Evolutionary conservation across 1,140 invertebrate species (phyloP), one percentile per base, ranked within the genome.

Genomic region (Sweltsa coloradensis): DNA sequence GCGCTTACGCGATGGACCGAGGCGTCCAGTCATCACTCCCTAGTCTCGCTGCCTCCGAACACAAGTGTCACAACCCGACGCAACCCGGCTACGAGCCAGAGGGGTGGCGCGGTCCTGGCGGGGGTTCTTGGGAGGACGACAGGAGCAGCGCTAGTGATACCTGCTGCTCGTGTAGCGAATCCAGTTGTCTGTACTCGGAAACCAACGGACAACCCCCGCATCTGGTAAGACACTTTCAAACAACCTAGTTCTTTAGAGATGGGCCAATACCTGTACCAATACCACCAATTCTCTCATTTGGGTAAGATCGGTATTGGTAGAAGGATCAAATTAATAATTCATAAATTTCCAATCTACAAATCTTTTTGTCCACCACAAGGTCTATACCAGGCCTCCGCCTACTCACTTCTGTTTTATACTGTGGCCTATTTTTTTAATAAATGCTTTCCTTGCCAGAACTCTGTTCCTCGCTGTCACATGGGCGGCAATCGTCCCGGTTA

Each of bases 11-110:
- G 26, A 61, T 62, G 53, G 69, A 72, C 45, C 52, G 68, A 41
- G 68, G 61, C 21, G 67, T 69, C 43, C 68, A 72, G 58, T 70
- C 69, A 21, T 69, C 69, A 22, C 54, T 71, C 21, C 66, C 67
- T 5, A 68, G 65, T 55, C 53, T 70, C 18, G 60, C 52, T 39
- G 54, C 50, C n/a, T n/a, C n/a, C n/a, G n/a, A n/a, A n/a, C n/a
- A n/a, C n/a, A n/a, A n/a, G n/a, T n/a, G n/a, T n/a, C n/a, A n/a
- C n/a, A n/a, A n/a, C n/a, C n/a, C n/a, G n/a, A n/a, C n/a, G n/a
- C n/a, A n/a, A n/a, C n/a, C n/a, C n/a, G n/a, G n/a, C 24, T 49
- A 34, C 5, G 16, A 41, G 21, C 31, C 29, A n/a, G 47, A 47
- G 16, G 11, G 39, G n/a, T 36, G 47, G 42, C 47, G 54, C 9